Base-by-base conservation (phyloP, 2,113 vertebrate genomes). In the Turdus rufiventris region DNA sequence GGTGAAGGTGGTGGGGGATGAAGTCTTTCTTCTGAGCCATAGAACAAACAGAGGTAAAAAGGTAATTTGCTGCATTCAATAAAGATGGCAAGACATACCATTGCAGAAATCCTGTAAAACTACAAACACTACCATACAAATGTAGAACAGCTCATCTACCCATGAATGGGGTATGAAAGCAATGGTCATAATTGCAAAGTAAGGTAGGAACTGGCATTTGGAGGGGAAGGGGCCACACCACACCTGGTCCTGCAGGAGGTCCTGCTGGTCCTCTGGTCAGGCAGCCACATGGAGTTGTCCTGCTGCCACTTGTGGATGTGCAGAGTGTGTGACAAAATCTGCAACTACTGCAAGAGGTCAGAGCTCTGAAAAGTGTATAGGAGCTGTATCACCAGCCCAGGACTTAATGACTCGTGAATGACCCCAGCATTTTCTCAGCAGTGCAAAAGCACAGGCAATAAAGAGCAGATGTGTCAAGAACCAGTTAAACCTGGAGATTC, bases 161-260 rank as follows among this genome's bases (percentile, higher is more conserved):
- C 31, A 36, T 17, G 36, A n/a, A 26, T 0, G 5, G 56, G 9
- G 5, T 23, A 53, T 6, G 40, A 51, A 82, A 83, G 23, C 28
- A 36, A 14, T 4, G 6, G 17, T 42, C 25, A 26, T 20, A 53
- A 17, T 1, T 71, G 18, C 45, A 24, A 62, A 80, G 24, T 18
- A 29, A 53, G 34, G 42, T 2, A 16, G 4, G 16, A 53, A 26
- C 5, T 25, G 31, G 36, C 9, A 12, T 53, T 71, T 62, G 68
- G 38, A 86, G 42, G n/a, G 34, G 34, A 34, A 67, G 33, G 10
- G 6, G 6, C 16, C 17, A 18, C 56, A 8, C 6, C 50, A 9
- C 11, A 1, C 5, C 29, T 4, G 20, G 18, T 18, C 11, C 0
- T 0, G 2, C 36, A 53, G 73, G n/a, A 31, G 40, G 40, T 40